These are phyloP conservation scores for Nanorana parkeri DNA, from an alignment of 2,113 vertebrate species.

Conservation along the genomic window DNA sequence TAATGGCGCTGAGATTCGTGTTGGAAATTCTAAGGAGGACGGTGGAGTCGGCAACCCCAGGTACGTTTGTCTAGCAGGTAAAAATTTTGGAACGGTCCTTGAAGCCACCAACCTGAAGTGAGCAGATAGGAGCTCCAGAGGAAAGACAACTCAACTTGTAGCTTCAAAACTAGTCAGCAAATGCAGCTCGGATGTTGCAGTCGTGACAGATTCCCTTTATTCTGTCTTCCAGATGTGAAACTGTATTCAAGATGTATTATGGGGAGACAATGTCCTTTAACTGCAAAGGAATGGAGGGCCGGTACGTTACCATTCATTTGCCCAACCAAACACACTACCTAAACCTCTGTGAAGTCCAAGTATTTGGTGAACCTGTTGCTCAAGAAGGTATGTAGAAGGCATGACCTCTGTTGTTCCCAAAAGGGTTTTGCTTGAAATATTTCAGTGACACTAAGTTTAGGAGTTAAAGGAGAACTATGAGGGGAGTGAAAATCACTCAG, in stretches of 20 bases:
- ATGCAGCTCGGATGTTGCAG: too few species aligned
- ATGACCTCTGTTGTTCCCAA: not conserved
- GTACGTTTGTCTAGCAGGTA: slow-evolving; percentile 23
- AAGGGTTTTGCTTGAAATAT: too few species aligned
- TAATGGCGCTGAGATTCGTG: slow-evolving; percentile 58
- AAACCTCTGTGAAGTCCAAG: slow-evolving; percentile 40
- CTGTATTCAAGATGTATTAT: slow-evolving; percentile 28
- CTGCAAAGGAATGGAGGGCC: slow-evolving; percentile 30
- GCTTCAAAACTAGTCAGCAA: too few species aligned
- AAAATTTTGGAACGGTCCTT: too few species aligned
- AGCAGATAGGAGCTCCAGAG: too few species aligned
- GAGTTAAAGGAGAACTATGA: too few species aligned
- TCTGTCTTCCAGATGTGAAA: slow-evolving; percentile 34
- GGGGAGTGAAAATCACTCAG: too few species aligned
- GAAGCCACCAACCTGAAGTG: too few species aligned
- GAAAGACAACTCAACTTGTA: too few species aligned
- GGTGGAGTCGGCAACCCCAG: slow-evolving; percentile 35
- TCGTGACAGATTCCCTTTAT: not conserved
- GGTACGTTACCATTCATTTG: slow-evolving; percentile 46
- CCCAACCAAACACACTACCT: slow-evolving; percentile 7
- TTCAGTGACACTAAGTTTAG: too few species aligned
- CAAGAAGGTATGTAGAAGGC: not conserved
- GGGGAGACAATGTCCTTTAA: slow-evolving; percentile 42
- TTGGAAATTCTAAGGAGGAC: not conserved
- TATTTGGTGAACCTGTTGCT: slow-evolving; percentile 34